Evolutionary conservation across 2,888 invertebrate genomes (phyloP).

Genomic region (Acanthopleura granulata): DNA sequence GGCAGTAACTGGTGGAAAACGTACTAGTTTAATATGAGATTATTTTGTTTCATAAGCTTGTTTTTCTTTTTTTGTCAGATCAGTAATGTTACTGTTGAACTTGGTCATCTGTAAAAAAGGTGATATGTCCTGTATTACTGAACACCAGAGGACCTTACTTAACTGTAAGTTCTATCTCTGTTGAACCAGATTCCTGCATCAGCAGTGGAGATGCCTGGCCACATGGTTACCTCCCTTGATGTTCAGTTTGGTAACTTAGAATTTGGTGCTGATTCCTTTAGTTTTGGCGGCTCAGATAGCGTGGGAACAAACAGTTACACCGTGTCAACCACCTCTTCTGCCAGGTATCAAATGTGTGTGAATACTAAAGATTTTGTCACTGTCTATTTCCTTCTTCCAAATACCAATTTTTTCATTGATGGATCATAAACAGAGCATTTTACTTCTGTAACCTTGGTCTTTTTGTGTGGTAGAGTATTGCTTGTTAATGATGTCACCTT

Average conservation of each 20-base stretch:
- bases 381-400: no score
- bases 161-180: no score
- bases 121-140: neutral
- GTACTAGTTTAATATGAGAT: no score
- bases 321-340: conserved; percentile 1
- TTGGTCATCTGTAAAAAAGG: no score
- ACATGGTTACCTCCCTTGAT: conserved; percentile 84
- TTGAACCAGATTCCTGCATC: conserved; percentile 84
- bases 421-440: neutral
- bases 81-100: no score
- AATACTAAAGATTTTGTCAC: neutral
- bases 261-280: conserved; percentile 64
- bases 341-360: conserved; percentile 19
- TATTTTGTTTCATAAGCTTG: no score
- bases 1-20: no score
- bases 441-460: neutral
- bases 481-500: no score
- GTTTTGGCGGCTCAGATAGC: conserved; percentile 54
- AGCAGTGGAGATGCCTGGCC: conserved; percentile 97
- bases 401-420: neutral
- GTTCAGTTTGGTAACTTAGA: conserved; percentile 95
- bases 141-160: conserved; percentile 1
- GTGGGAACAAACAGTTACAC: conserved; percentile 29
- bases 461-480: no score
- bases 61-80: no score